Percentiles rank a stretch among this genome's conserved stretches.
Conservation (phyloP, 2,888 invertebrate genomes). For the Heteromurus nitidus region DNA sequence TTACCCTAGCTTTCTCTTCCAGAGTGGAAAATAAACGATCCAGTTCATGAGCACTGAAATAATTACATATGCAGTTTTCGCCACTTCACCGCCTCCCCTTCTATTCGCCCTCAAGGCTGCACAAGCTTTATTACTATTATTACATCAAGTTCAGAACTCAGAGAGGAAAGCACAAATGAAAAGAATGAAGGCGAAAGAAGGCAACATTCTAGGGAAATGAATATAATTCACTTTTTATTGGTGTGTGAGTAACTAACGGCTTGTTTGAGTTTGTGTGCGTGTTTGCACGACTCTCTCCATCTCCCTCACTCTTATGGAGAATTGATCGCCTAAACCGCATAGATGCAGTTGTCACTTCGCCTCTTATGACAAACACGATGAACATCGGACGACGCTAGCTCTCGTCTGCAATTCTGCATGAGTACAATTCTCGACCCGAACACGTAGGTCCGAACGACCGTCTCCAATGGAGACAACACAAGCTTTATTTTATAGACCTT, state of each 20-base stretch:
- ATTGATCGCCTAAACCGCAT: too few relatives aligned
- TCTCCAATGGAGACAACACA: too few relatives aligned
- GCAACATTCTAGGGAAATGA: background rate
- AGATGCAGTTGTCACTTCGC: too few relatives aligned
- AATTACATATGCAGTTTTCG: constrained; percentile 26
- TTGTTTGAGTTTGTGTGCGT: background rate
- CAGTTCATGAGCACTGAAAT: constrained; percentile 20
- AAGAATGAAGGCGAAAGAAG: background rate
- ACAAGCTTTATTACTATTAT: too few relatives aligned
- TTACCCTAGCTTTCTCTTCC: background rate
- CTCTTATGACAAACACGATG: too few relatives aligned
- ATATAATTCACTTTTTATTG: constrained; percentile 27
- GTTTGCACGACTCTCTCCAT: too few relatives aligned
- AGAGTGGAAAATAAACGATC: constrained; percentile 15
- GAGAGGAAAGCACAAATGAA: background rate
- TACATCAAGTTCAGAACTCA: background rate
- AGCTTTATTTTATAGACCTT: too few relatives aligned
- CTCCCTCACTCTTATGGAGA: too few relatives aligned
- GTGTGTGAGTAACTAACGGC: constrained; percentile 3
- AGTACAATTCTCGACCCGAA: too few relatives aligned
- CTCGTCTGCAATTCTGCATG: too few relatives aligned
- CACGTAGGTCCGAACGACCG: too few relatives aligned
- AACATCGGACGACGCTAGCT: too few relatives aligned
- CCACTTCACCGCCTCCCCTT: constrained; percentile 1
- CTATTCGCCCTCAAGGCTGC: background rate